Percentiles rank a stretch among this genome's conserved stretches.
Evolutionary conservation across 2,888 invertebrate genomes (phyloP).

Genomic region (Mycalesis mineus): DNA sequence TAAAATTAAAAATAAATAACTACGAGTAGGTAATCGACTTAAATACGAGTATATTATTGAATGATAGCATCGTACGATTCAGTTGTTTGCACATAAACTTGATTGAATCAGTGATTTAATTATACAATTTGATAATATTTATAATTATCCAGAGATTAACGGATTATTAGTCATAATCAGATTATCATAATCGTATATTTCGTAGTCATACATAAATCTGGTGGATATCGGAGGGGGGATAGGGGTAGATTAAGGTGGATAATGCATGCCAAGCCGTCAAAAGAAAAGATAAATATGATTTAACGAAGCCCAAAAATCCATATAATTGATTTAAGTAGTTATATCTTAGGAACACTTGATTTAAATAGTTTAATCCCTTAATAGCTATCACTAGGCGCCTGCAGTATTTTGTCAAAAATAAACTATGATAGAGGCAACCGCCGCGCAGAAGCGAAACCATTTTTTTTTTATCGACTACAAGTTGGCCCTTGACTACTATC

Average conservation of each 20-base stretch:
- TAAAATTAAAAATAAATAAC: no score
- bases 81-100: background rate
- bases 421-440: no score
- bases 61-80: background rate
- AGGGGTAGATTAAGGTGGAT: background rate
- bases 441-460: no score
- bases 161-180: background rate
- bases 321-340: background rate
- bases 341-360: background rate
- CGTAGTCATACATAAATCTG: background rate
- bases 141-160: background rate
- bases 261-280: background rate
- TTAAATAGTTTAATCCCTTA: background rate
- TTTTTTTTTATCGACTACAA: no score
- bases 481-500: no score
- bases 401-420: no score
- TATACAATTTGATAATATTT: background rate
- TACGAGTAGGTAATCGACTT: no score
- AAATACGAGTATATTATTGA: background rate
- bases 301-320: background rate
- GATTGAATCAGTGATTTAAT: background rate
- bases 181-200: background rate
- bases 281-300: background rate
- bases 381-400: no score
- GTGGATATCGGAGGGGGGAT: background rate